Base-by-base conservation (phyloP, 2,888 invertebrate genomes). In the Tuberolachnus salignus region DNA sequence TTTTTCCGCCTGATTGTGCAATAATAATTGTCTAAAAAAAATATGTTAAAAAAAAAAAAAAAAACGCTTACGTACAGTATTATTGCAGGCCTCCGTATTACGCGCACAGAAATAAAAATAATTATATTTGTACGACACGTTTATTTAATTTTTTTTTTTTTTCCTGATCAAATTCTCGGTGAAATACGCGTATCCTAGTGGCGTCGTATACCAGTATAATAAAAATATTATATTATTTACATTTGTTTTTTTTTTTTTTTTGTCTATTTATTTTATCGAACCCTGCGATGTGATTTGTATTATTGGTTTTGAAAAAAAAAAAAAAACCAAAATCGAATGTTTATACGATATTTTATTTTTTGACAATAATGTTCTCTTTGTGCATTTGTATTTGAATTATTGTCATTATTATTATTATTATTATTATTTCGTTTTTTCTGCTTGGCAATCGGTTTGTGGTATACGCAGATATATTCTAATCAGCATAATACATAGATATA, bases 1-100 rank as follows among this genome's bases (percentile, higher is more conserved):
- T 72, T 72, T 71, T 72, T 61, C 61, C 61, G 34, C 51, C 26
- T 14, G 21, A 72, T 61, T 72, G 61, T 61, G 59, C 61, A 72
- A 61, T 72, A 34, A 4, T 34, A 34, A 34, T 71, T 71, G 13
- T 46, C 46, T 14, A 1, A 49, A 66, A 19, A 26, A 53, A 71
- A 71, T 23, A 59, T 59, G n/a, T 26, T n/a, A 46, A 11, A 26
- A 71, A 34, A 71, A 71, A 3, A 23, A 26, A 46, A 71, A 71
- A 3, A 23, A 26, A 46, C 59, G 26, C 59, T 57, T 59, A 71
- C 59, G 46, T 14, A 4, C 63, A 13, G 21, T 57, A 6, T 14
- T 9, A 14, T 14, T 64, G 13, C 26, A 1, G 23, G 26, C 23
- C 34, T 26, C 23, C 21, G 16, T 23, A n/a, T n/a, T n/a, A n/a